Evolutionary conservation across 2,888 invertebrate genomes (phyloP).

Genomic region (Hirtodrosophila histrioides): DNA sequence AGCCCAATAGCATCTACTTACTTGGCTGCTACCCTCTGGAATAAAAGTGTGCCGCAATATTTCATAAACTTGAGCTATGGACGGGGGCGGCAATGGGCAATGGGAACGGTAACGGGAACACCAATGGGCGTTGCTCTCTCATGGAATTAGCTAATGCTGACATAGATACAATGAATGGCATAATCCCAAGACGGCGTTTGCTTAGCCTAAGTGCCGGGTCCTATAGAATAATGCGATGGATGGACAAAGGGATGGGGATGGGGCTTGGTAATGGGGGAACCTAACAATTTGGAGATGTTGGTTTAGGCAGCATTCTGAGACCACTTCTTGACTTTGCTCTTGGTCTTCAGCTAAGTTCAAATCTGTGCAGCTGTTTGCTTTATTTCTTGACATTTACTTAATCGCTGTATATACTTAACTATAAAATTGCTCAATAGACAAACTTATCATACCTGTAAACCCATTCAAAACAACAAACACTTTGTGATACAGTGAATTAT

Average conservation of each 20-base stretch:
- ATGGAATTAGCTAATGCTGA: constrained; percentile 71
- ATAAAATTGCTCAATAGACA: too few species aligned
- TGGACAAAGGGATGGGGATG: too few species aligned
- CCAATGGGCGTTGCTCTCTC: constrained; percentile 7
- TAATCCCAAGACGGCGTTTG: constrained; percentile 64
- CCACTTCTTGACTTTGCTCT: constrained; percentile 23
- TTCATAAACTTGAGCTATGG: constrained; percentile 61
- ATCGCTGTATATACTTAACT: too few species aligned
- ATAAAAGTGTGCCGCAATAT: constrained; percentile 61
- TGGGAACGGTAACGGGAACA: too few species aligned
- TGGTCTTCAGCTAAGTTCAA: constrained; percentile 13
- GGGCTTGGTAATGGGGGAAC: not conserved
- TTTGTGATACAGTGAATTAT: too few species aligned
- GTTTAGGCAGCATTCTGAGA: constrained; percentile 26
- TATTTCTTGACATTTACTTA: not conserved
- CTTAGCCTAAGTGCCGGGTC: constrained; percentile 44
- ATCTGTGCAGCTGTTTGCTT: constrained; percentile 12
- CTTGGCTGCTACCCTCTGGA: not conserved
- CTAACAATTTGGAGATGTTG: constrained; percentile 25
- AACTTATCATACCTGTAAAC: too few species aligned
- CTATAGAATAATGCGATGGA: constrained; percentile 16
- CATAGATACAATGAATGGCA: constrained; percentile 61
- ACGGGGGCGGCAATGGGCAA: not conserved
- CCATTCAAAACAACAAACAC: too few species aligned
- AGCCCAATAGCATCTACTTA: not conserved